Conservation (phyloP, 2,113 vertebrate species). For the Clupea harengus region DNA sequence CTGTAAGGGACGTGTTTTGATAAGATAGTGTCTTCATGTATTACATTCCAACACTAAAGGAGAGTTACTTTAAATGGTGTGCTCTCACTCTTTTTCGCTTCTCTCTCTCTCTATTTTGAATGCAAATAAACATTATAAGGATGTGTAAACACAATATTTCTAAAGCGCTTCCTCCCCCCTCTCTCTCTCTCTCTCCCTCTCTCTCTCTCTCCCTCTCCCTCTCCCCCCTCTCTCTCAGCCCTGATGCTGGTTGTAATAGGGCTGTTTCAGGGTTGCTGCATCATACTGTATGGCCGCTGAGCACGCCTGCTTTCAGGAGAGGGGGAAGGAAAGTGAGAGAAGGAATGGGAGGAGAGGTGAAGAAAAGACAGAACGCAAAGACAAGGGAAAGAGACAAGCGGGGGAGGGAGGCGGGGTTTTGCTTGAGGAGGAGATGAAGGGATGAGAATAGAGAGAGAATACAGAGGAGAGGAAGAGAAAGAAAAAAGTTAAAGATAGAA, state of each 20-base stretch:
- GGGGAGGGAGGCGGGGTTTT: background rate
- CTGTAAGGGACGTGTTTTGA: no score
- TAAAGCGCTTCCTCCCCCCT: background rate
- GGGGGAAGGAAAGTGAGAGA: background rate
- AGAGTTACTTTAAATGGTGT: background rate
- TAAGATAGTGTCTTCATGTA: no score
- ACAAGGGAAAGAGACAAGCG: background rate
- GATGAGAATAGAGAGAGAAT: background rate
- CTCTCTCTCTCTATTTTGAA: background rate
- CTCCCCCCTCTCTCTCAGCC: background rate
- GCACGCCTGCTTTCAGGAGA: background rate
- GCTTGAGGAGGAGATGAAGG: no score
- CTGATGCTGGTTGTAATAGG: background rate
- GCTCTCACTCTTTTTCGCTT: background rate
- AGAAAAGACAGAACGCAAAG: background rate
- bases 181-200: background rate
- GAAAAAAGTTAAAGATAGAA: background rate
- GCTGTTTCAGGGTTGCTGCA: background rate
- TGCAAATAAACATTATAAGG: no score
- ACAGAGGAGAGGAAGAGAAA: background rate
- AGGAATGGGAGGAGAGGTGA: background rate
- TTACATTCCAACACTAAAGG: no score
- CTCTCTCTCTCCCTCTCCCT: background rate
- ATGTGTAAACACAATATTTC: background rate
- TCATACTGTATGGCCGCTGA: background rate